Base-by-base conservation (phyloP, 2,797 vertebrate species). In the Gallinago nigripennis region DNA sequence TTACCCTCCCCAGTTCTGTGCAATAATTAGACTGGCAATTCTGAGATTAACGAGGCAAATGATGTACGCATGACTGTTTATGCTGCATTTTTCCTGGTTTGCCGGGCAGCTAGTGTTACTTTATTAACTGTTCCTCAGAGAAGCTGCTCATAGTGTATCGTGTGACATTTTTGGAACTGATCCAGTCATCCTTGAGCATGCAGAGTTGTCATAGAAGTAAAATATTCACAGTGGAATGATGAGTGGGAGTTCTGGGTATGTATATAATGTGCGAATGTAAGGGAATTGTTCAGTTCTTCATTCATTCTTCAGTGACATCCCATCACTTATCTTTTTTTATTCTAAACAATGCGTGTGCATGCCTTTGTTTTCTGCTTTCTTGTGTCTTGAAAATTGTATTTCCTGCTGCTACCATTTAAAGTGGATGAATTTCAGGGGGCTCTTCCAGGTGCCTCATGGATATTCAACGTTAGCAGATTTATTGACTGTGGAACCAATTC, bases 51-150 rank as follows among this genome's bases (percentile, higher is more conserved):
- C 6, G 9, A 50, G 27, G 33, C 16, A 64, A 90, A 46, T 39
- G 12, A 25, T 79, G 77, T 77, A 56, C 3, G 0, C 6, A 1
- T 83, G 69, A 11, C 41, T 87, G 14, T 76, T 91, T 82, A 61
- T 80, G 33, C 54, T 86, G 46, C 25, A 20, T 83, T 95, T 92
- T 86, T 73, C 65, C 35, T 92, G 45, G 7, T 66, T 87, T 94
- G 18, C 39, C 56, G 53, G 39, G 63, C 53, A 80, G 16, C 41
- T 85, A 35, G 20, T 48, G 53, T 85, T 88, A 56, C 65, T 86
- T 89, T 51, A 51, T 86, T 82, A 91, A 58, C 28, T n/a, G 8
- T 71, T 90, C 58, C 64, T 90, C 30, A 23, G 83, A 66, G 37
- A 58, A 69, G 43, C 51, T 75, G 58, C 63, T 91, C 57, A 39